A percentile compares a stretch with the other conserved stretches of the same genome.
Evolutionary conservation across 2,797 vertebrate species (phyloP).

Genomic region (Sebastes paucispinis): DNA sequence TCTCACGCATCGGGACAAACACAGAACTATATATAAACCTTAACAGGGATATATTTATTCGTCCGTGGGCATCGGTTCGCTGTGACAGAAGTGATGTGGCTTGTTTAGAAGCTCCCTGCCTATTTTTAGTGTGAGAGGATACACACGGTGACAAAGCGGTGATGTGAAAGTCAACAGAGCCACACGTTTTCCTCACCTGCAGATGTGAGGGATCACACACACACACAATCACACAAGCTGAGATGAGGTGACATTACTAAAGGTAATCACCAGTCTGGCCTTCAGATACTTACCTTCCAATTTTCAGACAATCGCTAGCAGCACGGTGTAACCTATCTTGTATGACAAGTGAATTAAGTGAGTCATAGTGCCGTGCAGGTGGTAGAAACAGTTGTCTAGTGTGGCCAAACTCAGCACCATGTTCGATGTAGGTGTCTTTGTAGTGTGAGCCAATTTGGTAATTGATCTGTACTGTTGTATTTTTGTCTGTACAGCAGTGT

Average conservation of each 20-base stretch:
- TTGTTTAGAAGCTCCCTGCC: slow-evolving; percentile 29
- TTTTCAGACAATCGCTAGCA: not conserved
- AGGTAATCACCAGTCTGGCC: not conserved
- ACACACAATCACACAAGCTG: not conserved
- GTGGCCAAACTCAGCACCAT: not conserved
- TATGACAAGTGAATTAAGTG: not conserved
- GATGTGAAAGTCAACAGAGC: slow-evolving; percentile 57
- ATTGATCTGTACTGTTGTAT: not conserved
- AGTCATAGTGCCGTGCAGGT: not conserved
- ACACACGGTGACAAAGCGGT: slow-evolving; percentile 28
- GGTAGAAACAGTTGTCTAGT: not conserved
- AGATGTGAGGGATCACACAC: slow-evolving; percentile 1
- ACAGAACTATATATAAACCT: slow-evolving; percentile 23
- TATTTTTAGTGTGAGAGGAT: slow-evolving; percentile 64
- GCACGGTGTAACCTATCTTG: not conserved
- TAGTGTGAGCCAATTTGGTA: not conserved
- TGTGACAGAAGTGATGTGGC: slow-evolving; percentile 15
- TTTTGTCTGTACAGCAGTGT: slow-evolving; percentile 6
- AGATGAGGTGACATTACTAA: not conserved
- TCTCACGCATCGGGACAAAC: slow-evolving; percentile 11
- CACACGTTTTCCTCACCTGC: slow-evolving; percentile 5
- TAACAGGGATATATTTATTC: slow-evolving; percentile 28
- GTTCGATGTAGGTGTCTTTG: not conserved
- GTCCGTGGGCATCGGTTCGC: slow-evolving; percentile 10
- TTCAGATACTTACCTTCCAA: not conserved